Evolutionary conservation across 2,797 vertebrate species (phyloP), one percentile per base, ranked within the genome.

Genomic region (Tenualosa thibaudeaui): DNA sequence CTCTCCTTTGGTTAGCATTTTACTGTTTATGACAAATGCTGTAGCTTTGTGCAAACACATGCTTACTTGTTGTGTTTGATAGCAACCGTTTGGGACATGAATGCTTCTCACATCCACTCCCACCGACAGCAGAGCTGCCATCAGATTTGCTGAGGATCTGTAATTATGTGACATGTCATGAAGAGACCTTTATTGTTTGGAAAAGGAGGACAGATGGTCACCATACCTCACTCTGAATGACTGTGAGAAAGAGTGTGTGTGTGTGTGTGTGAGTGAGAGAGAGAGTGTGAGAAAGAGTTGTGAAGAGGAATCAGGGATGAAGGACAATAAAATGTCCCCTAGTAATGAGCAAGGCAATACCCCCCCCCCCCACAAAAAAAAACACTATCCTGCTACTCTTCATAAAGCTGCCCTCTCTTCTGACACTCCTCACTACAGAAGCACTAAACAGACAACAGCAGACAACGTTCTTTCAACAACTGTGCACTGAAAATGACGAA

Each of bases 121-220:
- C 65, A 37, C 26, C 26, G 3, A 71, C 12, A 71, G 65, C 65
- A 7, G 37, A 46, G 71, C 40, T 43, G 71, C 37, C 40, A 43
- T 78, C 37, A 78, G 49, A 68, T 60, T 37, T 84, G 86, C 85
- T 53, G 68, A 86, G 83, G 17, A 68, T 65, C 82, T 83, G 81
- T 82, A 89, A 92, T 90, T 90, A 89, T 90, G 89, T 90, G 86
- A 92, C 90, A 90, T 85, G 88, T 93, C 91, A 91, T 62, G 83
- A 78, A 78, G 71, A 91, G 84, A 86, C 83, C 75, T 88, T 90
- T 88, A 92, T 93, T 93, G 91, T 93, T 90, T 90, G 86, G 81
- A 84, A 56, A 84, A 89, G 85, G 87, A 91, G 92, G 92, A 93
- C 93, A 94, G 93, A 94, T 94, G 93, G 93, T 85, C 89, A 83